phyloP scores from a whole-genome alignment of 2,888 invertebrate genomes.

The Amblyteles armatorius region DNA sequence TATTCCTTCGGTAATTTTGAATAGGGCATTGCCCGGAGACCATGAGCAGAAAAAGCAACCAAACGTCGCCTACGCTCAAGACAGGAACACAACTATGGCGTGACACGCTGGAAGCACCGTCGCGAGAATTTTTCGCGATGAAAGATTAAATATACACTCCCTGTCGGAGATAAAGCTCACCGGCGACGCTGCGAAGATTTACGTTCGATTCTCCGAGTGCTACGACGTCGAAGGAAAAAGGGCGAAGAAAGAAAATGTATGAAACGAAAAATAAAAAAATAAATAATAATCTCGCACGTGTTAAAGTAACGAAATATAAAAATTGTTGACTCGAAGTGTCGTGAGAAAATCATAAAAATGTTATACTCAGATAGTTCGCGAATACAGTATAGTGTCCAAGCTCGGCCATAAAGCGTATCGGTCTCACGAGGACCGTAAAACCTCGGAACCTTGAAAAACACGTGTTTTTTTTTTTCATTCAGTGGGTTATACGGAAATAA shows the following conservation, averaged over 20 bases:
- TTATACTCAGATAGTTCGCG: neutral
- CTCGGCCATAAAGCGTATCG: constrained; percentile 14
- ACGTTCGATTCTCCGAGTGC: neutral
- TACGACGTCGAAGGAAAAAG: neutral
- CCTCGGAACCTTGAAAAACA: neutral
- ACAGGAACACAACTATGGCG: neutral
- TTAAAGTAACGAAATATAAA: neutral
- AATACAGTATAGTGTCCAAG: constrained; percentile 1
- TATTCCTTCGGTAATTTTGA: neutral
- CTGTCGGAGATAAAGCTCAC: neutral
- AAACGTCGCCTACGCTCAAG: neutral
- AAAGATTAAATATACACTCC: neutral
- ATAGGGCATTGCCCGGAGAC: neutral
- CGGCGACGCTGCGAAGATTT: neutral
- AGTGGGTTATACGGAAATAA: neutral
- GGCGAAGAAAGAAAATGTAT: neutral
- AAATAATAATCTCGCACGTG: neutral
- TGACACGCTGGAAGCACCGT: neutral
- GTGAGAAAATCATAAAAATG: constrained; percentile 4
- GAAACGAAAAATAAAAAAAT: too few species aligned
- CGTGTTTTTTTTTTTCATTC: neutral
- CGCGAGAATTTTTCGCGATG: neutral
- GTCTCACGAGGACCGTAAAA: constrained; percentile 11
- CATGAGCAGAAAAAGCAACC: neutral
- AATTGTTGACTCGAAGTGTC: neutral